Base-by-base conservation (phyloP, 2,797 vertebrate species). In the Nasua narica region DNA sequence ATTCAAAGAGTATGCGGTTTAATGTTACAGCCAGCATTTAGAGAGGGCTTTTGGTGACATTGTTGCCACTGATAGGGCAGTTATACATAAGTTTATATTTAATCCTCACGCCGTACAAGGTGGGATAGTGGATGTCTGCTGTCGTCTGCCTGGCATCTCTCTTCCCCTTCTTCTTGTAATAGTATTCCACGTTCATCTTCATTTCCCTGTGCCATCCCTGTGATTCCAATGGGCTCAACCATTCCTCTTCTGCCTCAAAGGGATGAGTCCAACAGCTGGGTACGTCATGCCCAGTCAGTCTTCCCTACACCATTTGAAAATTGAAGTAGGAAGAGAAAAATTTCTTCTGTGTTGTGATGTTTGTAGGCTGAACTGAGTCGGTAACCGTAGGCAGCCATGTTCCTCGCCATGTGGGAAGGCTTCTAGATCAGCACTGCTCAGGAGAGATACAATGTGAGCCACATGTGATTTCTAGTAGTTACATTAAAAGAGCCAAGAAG, bases 281-380 rank as follows among this genome's bases (percentile, higher is more conserved):
- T 76, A n/a, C 0, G 5, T 90, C 23, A 67, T 40, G 21, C 46
- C 65, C 32, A 81, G 46, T 74, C 52, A 67, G 62, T 79, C 35
- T 54, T 58, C 76, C 46, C 76, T 48, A 46, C 58, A 62, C 74
- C 82, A 76, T 95, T 87, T 87, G 46, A 87, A 96, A 95, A 83
- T 21, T 96, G 60, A 94, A 89, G 19, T 25, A 91, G 46, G 54
- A 94, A 76, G 74, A 60, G 52, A 54, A 93, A 65, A 58, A 54
- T 43, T 50, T 95, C 70, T 91, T 92, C 46, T 94, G 60, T 82
- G 50, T 37, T 79, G 8, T 70, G 65, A 46, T 84, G 19, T 79
- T 89, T 84, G 78, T 87, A 76, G 78, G 32, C 62, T 87, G 16
- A 92, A n/a, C 52, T 43, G 40, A 85, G 29, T 82, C 40, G 29